Base-by-base conservation (phyloP, 92 coral and sea anemone species). In the Meandrina meandrites region DNA sequence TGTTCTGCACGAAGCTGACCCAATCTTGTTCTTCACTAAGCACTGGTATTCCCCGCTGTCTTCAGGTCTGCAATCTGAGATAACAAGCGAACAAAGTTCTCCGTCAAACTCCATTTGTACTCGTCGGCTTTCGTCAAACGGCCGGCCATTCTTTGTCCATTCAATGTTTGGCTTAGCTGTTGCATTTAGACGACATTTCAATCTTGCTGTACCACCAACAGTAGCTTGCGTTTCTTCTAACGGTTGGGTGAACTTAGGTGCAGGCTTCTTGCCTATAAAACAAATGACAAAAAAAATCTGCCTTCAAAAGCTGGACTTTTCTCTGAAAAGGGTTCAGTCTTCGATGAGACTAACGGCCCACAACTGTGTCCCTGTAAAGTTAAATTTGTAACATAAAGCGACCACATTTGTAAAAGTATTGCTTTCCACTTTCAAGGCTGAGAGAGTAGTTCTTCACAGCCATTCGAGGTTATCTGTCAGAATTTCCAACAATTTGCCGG, bases 31-130 rank as follows among this genome's bases (percentile, higher is more conserved):
- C 79, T 95, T 91, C 14, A 97, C 99, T 13, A 88, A 81, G 48
- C 96, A 90, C 84, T 94, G 96, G 78, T 97, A 97, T 42, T 92
- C 95, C 0, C 98, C 99, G 51, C 93, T 93, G 79, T 97, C 98
- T 16, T 87, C 94, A 35, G 78, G 79, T 28, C 86, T 86, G 24
- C 88, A 94, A 28, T 89, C 91, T 35, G 90, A 92, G 90, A 97
- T 92, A 16, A 91, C 87, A 75, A 97, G 94, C 11, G 90, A 90
- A 76, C 93, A 83, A 32, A 72, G 86, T 32, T 82, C 90, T 35
- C 95, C 98, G 64, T 93, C 93, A 79, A 85, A 92, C 85, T 92
- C 97, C 71, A 95, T 89, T 56, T 89, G 86, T 27, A 94, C 89
- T 32, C 88, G 93, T 28, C 91, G 92, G 72, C 90, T 91, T 92